Evolutionary conservation across 2,113 vertebrate species (phyloP), one percentile per base, ranked within the genome.

Genomic region (Heloderma charlesbogerti): DNA sequence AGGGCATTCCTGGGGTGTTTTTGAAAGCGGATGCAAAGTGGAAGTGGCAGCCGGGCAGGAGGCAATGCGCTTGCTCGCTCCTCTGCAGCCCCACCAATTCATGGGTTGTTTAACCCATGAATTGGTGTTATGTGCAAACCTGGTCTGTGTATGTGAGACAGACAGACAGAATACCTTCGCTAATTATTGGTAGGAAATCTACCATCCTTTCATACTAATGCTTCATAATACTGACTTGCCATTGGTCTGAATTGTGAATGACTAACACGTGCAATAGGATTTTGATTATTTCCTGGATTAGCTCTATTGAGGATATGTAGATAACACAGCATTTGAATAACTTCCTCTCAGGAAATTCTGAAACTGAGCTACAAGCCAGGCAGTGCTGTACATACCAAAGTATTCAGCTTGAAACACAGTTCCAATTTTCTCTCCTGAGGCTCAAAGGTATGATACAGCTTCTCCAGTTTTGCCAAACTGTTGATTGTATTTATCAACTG

Each of bases 321-420:
- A 97, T 97, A 97, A 96, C 94, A 95, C 93, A 95, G 75, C 91
- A 89, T 95, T 96, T 93, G 94, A 97, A 98, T 92, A 90, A 96
- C 97, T 98, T 98, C 98, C 98, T 97, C 78, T 97, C 95, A 96
- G 97, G 98, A 98, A 98, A 92, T 91, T 87, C n/a, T 1, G 37
- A 91, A 94, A 87, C 93, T 94, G 92, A 92, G 96, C 94, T 78
- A 92, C 93, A 97, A 95, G 81, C 95, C 95, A 94, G 15, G 90
- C 96, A 45, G 18, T 90, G 72, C 37, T 85, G 48, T 81, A 69
- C 91, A 95, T 93, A 91, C 91, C 75, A 20, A 93, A 94, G 91
- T 90, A 91, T 95, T 96, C 96, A 95, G 20, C 85, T 92, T 77
- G 91, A 92, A 87, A 80, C 92, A 94, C 91, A 89, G 84, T 84